Evolutionary conservation across 1,140 invertebrate species (phyloP).

Genomic region (Odontomachus brunneus): DNA sequence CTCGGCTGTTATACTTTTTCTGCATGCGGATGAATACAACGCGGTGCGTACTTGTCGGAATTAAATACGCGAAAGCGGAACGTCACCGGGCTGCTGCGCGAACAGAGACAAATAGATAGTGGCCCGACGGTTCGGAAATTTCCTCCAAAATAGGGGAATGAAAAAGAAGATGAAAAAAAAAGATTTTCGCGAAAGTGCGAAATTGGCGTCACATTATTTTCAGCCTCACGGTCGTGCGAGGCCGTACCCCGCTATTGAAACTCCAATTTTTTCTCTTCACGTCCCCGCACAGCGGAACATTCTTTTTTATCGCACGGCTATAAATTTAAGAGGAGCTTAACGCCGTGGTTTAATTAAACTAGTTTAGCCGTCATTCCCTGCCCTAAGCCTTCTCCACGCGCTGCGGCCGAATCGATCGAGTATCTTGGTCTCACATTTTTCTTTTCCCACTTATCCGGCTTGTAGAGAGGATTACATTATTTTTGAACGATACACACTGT

Average conservation of each 20-base stretch:
- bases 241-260: constrained; percentile 67
- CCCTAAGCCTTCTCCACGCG: constrained; percentile 54
- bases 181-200: constrained; percentile 51
- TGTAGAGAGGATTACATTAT: constrained; percentile 58
- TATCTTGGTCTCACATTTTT: constrained; percentile 43
- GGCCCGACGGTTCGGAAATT: neutral
- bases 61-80: neutral
- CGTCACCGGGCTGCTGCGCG: too few relatives aligned
- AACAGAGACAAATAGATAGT: neutral
- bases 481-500: constrained; percentile 30
- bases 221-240: constrained; percentile 37
- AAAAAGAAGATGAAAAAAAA: neutral
- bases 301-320: constrained; percentile 70
- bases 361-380: constrained; percentile 69
- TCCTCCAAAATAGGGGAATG: neutral
- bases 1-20: too few relatives aligned
- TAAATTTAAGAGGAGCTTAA: constrained; percentile 77
- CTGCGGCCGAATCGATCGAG: constrained; percentile 58
- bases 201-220: constrained; percentile 63
- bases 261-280: constrained; percentile 55
- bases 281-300: constrained; percentile 40
- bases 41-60: neutral
- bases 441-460: constrained; percentile 43
- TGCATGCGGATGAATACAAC: too few relatives aligned
- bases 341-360: constrained; percentile 79